Evolutionary conservation across 1,140 invertebrate species (phyloP), one percentile per base, ranked within the genome.

Genomic region (Drosophila rufa): DNA sequence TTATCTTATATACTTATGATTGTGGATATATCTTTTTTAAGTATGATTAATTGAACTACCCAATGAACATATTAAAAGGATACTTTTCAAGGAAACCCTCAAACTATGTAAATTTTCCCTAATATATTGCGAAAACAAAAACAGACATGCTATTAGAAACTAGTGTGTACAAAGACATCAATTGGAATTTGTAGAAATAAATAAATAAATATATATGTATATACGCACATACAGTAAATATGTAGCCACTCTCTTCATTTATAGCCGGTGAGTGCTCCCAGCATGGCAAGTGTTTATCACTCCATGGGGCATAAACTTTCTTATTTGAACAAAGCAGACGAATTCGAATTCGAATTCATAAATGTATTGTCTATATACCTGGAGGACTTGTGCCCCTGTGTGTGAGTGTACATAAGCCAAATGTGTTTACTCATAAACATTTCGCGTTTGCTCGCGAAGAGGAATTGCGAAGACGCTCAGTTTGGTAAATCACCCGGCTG

Each of bases 371-470:
- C 50, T 70, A 68, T 70, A 33, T 70, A 70, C 67, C 9, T 27
- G 15, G 40, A 55, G 53, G 53, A 56, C 53, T 56, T 19, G 30
- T 47, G 11, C 33, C 12, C 11, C 40, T n/a, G 64, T 67, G 15
- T 68, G 67, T 12, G 67, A 30, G 62, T 45, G 36, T 56, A 56
- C 53, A 25, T 56, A 47, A 43, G 25, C 64, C 48, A 62, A 68
- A 70, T 70, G 67, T 70, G 67, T 70, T 70, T 70, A 68, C 67
- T 50, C 61, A 70, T 55, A 70, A 68, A 68, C 67, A 70, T 56
- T 56, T 70, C 40, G 67, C 67, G 66, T 46, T 70, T 69, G 48
- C 48, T 68, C 67, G 67, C 19, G 48, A 70, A 56, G 53, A 40
- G 67, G 48, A 70, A 70, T 68, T 19, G 67, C 62, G 64, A 70